Evolutionary conservation across 2,797 vertebrate species (phyloP).

Genomic region (Sebastiscus albofasciatus): DNA sequence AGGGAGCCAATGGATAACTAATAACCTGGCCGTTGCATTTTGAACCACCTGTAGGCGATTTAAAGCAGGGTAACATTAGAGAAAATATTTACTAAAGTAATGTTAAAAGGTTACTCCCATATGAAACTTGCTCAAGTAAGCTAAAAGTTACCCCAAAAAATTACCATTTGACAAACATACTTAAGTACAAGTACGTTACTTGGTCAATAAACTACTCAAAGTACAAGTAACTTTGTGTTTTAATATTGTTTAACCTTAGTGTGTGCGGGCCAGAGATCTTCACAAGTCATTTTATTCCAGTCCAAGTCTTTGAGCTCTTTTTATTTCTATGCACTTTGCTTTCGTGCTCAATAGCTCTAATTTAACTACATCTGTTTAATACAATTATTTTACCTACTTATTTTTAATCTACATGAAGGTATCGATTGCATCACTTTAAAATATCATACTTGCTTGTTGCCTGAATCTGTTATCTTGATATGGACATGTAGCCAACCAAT

Average conservation of each 20-base stretch:
- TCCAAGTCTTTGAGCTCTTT: not conserved
- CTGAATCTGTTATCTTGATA: not conserved
- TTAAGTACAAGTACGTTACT: not conserved
- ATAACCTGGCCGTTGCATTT: no score
- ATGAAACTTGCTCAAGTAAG: not conserved
- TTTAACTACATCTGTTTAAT: not conserved
- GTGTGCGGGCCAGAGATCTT: not conserved
- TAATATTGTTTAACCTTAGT: not conserved
- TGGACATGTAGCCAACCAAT: not conserved
- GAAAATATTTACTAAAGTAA: not conserved
- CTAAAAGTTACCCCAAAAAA: not conserved
- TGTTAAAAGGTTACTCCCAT: not conserved
- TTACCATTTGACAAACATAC: not conserved
- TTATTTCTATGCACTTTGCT: not conserved
- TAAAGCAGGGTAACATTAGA: not conserved
- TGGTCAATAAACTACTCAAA: not conserved
- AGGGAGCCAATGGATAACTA: no score
- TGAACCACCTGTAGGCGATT: no score
- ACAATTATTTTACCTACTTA: not conserved
- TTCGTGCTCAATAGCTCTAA: not conserved
- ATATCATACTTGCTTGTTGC: not conserved
- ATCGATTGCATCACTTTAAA: not conserved
- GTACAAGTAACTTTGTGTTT: not conserved
- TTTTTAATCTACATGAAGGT: not conserved
- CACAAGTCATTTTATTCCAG: not conserved